phyloP scores from a whole-genome alignment of 2,113 vertebrate species.

The Tenebrosternarchus preto region DNA sequence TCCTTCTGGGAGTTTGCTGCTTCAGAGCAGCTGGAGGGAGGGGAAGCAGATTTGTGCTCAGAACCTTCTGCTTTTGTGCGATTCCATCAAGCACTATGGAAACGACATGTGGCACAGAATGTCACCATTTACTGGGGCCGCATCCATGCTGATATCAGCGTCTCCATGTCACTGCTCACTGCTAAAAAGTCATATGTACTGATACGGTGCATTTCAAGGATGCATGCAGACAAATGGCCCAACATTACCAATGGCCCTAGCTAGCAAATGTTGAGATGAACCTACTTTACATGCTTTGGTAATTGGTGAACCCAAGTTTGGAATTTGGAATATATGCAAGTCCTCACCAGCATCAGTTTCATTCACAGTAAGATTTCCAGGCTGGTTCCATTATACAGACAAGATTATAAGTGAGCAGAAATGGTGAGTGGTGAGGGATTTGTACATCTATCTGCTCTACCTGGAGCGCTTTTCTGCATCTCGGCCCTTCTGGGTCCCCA shows the following conservation, averaged over 20 bases:
- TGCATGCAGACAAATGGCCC: not conserved
- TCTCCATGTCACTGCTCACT: constrained; percentile 1
- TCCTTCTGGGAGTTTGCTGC: constrained; percentile 36
- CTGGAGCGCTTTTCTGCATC: constrained; percentile 76
- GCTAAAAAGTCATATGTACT: not conserved
- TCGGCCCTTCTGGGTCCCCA: constrained; percentile 61
- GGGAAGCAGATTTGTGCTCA: constrained; percentile 30
- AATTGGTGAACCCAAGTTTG: no score
- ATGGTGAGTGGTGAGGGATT: constrained; percentile 42
- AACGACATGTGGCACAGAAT: constrained; percentile 15
- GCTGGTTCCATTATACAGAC: not conserved
- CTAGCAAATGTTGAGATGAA: no score
- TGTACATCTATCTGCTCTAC: constrained; percentile 69
- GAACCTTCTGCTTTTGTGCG: constrained; percentile 31
- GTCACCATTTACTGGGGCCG: constrained; percentile 33
- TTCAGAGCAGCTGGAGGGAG: constrained; percentile 47
- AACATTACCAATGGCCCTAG: no score
- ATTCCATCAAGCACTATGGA: constrained; percentile 44
- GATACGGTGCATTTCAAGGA: not conserved
- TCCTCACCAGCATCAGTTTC: not conserved
- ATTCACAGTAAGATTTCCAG: not conserved
- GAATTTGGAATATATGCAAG: not conserved
- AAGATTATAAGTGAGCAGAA: constrained; percentile 2
- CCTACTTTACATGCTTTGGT: no score
- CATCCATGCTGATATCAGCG: not conserved